Percentiles rank a stretch among this genome's conserved stretches.
phyloP scores from a whole-genome alignment of 2,888 invertebrate species.

The Ophioninae sp. region DNA sequence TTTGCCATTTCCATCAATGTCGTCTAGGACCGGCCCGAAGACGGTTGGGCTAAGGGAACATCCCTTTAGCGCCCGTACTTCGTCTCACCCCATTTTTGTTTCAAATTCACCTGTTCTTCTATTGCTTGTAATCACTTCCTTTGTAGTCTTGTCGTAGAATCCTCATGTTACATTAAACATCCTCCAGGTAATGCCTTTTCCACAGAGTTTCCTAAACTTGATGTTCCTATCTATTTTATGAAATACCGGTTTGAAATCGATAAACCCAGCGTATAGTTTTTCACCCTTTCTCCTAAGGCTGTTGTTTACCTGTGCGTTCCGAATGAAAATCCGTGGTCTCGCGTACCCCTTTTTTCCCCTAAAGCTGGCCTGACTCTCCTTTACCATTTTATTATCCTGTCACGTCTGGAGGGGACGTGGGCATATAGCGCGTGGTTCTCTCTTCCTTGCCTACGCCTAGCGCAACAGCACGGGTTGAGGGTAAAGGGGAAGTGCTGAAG shows the following conservation, averaged over 20 bases:
- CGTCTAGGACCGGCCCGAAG: constrained; percentile 31
- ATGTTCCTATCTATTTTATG: constrained; percentile 16
- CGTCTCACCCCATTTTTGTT: constrained; percentile 37
- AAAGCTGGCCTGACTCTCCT: constrained; percentile 33
- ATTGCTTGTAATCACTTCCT: constrained; percentile 17
- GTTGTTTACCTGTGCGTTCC: constrained; percentile 23
- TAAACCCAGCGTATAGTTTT: constrained; percentile 16
- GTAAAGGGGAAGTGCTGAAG: no score
- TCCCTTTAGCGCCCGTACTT: constrained; percentile 1
- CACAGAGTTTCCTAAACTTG: constrained; percentile 27
- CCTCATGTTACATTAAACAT: constrained; percentile 23
- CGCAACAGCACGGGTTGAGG: no score
- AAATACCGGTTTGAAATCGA: constrained; percentile 33
- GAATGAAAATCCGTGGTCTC: constrained; percentile 27
- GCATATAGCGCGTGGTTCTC: no score
- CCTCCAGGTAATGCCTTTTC: constrained; percentile 21
- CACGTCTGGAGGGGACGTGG: no score
- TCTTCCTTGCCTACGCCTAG: no score
- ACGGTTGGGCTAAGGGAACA: constrained; percentile 38
- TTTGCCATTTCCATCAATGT: constrained; percentile 10
- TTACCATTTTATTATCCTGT: constrained; percentile 19
- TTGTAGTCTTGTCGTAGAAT: constrained; percentile 49
- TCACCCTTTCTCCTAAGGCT: constrained; percentile 1
- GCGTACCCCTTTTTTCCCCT: constrained; percentile 14
- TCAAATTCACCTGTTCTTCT: constrained; percentile 25